phyloP scores from a whole-genome alignment of 2,113 vertebrate genomes.

The Prinia subflava region DNA sequence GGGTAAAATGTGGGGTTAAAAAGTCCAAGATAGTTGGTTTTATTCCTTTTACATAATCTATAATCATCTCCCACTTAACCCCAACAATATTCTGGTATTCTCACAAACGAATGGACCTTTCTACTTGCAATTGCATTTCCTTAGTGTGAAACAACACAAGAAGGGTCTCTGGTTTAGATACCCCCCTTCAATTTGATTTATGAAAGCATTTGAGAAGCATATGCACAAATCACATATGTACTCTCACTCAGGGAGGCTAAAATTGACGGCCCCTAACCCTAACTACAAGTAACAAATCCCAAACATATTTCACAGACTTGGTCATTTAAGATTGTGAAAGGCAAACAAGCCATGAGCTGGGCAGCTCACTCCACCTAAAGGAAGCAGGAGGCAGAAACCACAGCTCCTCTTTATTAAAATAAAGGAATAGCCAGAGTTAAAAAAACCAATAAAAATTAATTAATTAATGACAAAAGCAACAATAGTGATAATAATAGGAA shows the following conservation, averaged over 20 bases:
- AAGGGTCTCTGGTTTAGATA: not conserved
- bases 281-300: not conserved
- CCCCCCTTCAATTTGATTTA: not conserved
- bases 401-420: not conserved
- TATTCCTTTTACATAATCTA: not conserved
- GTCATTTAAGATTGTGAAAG: not conserved
- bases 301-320: not conserved
- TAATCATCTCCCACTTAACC: not conserved
- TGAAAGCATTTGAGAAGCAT: not conserved
- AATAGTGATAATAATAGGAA: not conserved
- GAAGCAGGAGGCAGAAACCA: not conserved
- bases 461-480: not conserved
- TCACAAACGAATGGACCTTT: not conserved
- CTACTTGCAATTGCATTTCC: not conserved
- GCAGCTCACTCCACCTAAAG: constrained; percentile 36
- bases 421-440: not conserved
- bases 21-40: not conserved
- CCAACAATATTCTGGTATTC: not conserved
- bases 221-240: not conserved
- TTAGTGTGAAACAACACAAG: not conserved
- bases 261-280: not conserved
- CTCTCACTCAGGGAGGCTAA: not conserved
- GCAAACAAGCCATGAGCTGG: not conserved
- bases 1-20: not conserved
- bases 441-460: not conserved